Base-by-base conservation (phyloP, 2,113 vertebrate species). In the Myanophis thanlyinensis region DNA sequence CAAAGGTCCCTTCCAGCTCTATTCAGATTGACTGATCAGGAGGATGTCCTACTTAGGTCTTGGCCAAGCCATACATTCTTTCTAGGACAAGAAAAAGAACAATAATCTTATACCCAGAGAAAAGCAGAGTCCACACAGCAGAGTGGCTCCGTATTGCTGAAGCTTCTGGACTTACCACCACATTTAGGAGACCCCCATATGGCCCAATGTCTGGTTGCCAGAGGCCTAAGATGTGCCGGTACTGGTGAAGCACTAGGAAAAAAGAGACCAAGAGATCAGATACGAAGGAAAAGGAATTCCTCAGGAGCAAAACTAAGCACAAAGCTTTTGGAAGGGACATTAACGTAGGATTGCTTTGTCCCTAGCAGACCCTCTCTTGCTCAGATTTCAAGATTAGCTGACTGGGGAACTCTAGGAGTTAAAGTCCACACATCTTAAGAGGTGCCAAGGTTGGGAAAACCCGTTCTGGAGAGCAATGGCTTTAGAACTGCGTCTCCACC, bases 151-250 rank as follows among this genome's bases (percentile, higher is more conserved):
- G 1, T 27, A 4, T 23, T 9, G 9, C 22, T 18, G 7, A 54
- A 23, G 8, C 30, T 7, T 3, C 3, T 0, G 13, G 62, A 97
- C 98, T 98, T 97, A 99, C 99, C 98, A 99, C 99, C 92, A 99
- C 99, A 0, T 99, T 99, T n/a, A 99, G 98, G 94, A 99, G 98
- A 95, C 99, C 99, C 85, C 99, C 99, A 0, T 99, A 99, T 0
- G 99, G 99, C 87, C 99, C 99, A 0, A 99, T 99, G 95, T 99
- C 99, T 0, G 99, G 99, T 97, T 99, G 99, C 99, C 99, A 99
- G n/a, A 99, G 84, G 0, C 99, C 99, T 97, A 99, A 94, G 93
- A 99, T 98, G 92, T 99, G 98, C 94, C 99, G 97, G 95, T 99
- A 99, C 0, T 98, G 98, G 97, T 99, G 98, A 89, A 99, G 98